Percentiles rank a stretch among this genome's conserved stretches.
Evolutionary conservation across 1,140 invertebrate genomes (phyloP).

Genomic region (Trichogramma pretiosum): DNA sequence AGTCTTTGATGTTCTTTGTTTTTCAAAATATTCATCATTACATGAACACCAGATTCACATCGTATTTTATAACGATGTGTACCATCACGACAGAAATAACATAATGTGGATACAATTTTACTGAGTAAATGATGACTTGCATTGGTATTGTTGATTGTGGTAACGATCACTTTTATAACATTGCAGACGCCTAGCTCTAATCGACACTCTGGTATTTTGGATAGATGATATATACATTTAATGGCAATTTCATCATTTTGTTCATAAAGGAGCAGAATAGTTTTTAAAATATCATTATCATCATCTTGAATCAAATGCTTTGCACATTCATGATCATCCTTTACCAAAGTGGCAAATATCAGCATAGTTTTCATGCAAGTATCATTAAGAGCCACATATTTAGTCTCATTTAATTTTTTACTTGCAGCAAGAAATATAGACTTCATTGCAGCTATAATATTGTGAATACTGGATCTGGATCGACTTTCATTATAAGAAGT

Average conservation of each 20-base stretch:
- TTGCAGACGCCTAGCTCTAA: conserved; percentile 29
- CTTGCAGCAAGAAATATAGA: conserved; percentile 25
- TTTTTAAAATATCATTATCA: conserved; percentile 27
- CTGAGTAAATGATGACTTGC: conserved; percentile 15
- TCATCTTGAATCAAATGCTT: conserved; percentile 29
- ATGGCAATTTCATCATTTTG: conserved; percentile 30
- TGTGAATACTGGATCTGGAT: conserved; percentile 26
- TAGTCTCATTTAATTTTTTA: conserved; percentile 18
- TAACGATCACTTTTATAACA: conserved; percentile 29
- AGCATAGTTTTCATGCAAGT: conserved; percentile 33
- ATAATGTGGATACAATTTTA: conserved; percentile 28
- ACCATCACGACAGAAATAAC: conserved; percentile 36
- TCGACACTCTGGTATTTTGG: conserved; percentile 31
- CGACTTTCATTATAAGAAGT: conserved; percentile 24
- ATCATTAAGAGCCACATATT: conserved; percentile 26
- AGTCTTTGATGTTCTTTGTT: conserved; percentile 25
- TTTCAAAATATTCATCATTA: conserved; percentile 30
- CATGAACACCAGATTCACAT: conserved; percentile 26
- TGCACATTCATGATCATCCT: conserved; percentile 20
- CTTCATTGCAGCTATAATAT: conserved; percentile 26
- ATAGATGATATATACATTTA: conserved; percentile 31
- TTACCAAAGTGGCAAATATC: conserved; percentile 26
- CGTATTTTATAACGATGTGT: conserved; percentile 33
- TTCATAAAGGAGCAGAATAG: conserved; percentile 21
- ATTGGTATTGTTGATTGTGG: conserved; percentile 24